A percentile compares a stretch with the other conserved stretches of the same genome.
Evolutionary conservation across 2,113 vertebrate genomes (phyloP).

Genomic region (Pardalotus punctatus): DNA sequence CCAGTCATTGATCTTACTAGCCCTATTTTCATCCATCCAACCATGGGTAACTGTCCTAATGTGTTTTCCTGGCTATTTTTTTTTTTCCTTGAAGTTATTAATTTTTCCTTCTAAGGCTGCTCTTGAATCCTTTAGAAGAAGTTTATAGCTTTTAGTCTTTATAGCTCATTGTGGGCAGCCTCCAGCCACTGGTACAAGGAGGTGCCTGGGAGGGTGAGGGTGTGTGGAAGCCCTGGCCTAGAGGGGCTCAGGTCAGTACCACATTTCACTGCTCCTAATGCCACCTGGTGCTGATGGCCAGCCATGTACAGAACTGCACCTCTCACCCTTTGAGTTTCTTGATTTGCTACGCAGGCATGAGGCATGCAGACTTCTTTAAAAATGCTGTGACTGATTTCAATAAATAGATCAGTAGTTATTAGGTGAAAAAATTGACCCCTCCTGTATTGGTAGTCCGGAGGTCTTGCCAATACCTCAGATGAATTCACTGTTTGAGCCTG

Average conservation of each 20-base stretch:
- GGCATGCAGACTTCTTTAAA: neutral
- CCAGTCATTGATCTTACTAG: neutral
- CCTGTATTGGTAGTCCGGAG: neutral
- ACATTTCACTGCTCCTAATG: accelerated
- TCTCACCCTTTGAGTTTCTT: neutral
- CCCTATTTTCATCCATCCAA: neutral
- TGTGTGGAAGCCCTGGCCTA: neutral
- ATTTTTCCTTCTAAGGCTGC: neutral
- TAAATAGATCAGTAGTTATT: neutral
- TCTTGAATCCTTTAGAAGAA: neutral
- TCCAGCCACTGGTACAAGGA: neutral
- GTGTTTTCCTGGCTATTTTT: neutral
- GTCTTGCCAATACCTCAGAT: neutral
- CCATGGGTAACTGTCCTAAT: neutral
- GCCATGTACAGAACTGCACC: accelerated
- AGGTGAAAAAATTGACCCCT: neutral
- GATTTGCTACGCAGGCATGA: neutral
- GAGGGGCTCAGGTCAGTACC: neutral
- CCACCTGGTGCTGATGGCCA: accelerated
- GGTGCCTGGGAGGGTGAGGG: too few relatives aligned
- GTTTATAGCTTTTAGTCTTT: too few relatives aligned
- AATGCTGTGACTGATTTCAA: neutral
- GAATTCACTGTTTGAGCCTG: neutral
- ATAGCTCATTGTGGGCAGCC: neutral
- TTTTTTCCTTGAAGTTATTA: neutral